Evolutionary conservation across 92 coral and sea anemone species (phyloP), one percentile per base, ranked within the genome.

Genomic region (Pocillopora grandis): DNA sequence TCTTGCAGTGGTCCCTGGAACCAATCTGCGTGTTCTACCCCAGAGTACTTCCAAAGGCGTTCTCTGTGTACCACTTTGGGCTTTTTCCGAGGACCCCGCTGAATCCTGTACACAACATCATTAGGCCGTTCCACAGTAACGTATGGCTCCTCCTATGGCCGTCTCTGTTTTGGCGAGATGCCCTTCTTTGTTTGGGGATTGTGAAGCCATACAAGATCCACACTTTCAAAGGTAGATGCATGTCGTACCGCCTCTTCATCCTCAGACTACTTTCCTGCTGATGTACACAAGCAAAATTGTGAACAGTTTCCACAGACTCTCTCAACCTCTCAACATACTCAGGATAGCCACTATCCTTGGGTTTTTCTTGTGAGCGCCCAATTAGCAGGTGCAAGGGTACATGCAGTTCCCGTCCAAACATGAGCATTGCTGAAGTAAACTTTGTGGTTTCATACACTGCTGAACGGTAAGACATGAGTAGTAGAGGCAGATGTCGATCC

Each of bases 361-460:
- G 62, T 59, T 59, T 12, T 59, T 16, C 62, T 59, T 59, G 62
- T 16, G 12, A 12, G 69, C 69, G 36, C 69, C 69, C 69, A 18
- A 65, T 65, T 65, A 65, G 69, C 31, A 65, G 69, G 69, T 65
- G 31, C 12, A 65, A 19, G 69, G 23, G 27, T 65, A 63, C 68
- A 63, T 10, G 27, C 66, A 62, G n/a, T 62, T 62, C 69, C 33
- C 48, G 12, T 42, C 76, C 14, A 71, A 88, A 80, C 92, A 89
- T 81, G 73, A 86, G 62, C n/a, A 73, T 42, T 17, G 52, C 64
- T 0, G 84, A 87, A 33, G 84, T 52, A 49, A 65, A 66, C 33
- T 85, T 80, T 14, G 91, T 70, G 12, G 80, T 76, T 76, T 85
- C 72, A 57, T 89, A 86, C 33, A 85, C 81, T 2, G 92, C 80